Percentiles rank a stretch among this genome's conserved stretches.
Conservation (phyloP, 2,797 vertebrate genomes). For the Rhinoraja longicauda region DNA sequence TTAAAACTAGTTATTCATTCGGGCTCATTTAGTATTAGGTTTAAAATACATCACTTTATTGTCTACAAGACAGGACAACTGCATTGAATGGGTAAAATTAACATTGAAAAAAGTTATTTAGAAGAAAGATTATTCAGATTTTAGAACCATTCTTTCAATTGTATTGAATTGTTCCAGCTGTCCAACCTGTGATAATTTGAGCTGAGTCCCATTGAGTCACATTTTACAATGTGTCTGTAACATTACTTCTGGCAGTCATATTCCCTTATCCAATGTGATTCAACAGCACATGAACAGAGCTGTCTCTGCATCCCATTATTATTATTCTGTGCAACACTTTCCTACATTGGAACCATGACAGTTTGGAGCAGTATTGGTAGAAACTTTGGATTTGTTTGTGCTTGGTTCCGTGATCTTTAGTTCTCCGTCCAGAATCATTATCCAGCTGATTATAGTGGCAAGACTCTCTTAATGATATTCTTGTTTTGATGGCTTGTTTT, state of each 20-base stretch:
- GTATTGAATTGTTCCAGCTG: neutral
- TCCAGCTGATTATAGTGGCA: constrained; percentile 9
- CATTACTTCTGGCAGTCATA: neutral
- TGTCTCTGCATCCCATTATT: constrained; percentile 23
- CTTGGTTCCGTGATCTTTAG: constrained; percentile 4
- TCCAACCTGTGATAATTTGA: neutral
- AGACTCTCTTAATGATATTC: neutral
- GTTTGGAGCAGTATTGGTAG: neutral
- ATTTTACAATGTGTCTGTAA: neutral
- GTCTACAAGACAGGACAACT: neutral
- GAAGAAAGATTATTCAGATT: neutral
- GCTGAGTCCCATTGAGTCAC: neutral
- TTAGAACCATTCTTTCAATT: neutral
- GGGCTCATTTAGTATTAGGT: neutral
- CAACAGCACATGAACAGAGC: neutral
- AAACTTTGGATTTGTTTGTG: constrained; percentile 15
- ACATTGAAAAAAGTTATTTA: neutral
- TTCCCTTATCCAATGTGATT: neutral
- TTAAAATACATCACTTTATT: neutral
- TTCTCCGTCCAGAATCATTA: constrained; percentile 11
- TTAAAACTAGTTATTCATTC: neutral
- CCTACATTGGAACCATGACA: neutral
- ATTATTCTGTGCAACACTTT: constrained; percentile 12
- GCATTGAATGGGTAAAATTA: neutral
- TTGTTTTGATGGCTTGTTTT: constrained; percentile 9